Conservation (phyloP, 2,113 vertebrate species). For the Origma solitaria region DNA sequence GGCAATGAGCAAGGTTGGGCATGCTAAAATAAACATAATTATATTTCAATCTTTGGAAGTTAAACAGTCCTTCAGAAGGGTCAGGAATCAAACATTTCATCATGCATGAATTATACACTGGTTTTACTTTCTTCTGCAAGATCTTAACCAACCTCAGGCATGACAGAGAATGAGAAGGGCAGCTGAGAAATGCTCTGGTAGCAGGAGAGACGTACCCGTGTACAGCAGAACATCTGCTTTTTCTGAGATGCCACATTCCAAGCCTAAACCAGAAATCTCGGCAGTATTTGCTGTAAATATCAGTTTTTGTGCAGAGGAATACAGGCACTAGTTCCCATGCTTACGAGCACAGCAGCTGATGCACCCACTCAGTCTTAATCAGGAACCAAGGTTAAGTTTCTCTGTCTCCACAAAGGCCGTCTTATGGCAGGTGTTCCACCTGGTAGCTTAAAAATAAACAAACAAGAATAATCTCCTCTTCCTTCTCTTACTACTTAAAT, state of each 20-base stretch:
- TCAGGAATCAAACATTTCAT: not conserved
- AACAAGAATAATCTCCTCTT: not conserved
- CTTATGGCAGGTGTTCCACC: not conserved
- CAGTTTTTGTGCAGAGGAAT: not conserved
- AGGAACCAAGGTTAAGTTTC: not conserved
- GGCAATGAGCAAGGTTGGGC: not conserved
- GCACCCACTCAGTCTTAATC: not conserved
- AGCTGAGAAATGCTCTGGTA: not conserved
- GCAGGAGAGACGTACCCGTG: accelerated
- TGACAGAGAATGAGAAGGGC: accelerated
- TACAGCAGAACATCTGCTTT: not conserved
- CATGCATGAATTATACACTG: not conserved
- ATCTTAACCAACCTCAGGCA: not conserved
- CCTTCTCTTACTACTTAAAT: not conserved
- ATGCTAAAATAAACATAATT: not conserved
- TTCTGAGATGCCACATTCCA: not conserved
- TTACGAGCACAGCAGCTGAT: not conserved
- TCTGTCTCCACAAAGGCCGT: not conserved
- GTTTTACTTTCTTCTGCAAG: not conserved
- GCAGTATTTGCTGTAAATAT: not conserved
- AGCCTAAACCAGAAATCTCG: not conserved
- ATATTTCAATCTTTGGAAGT: not conserved
- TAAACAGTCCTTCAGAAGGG: not conserved
- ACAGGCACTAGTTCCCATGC: not conserved
- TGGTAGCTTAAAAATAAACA: not conserved